These are phyloP conservation scores for Steromphala cineraria DNA, from an alignment of 2,888 invertebrate species.

Conservation along the genomic window DNA sequence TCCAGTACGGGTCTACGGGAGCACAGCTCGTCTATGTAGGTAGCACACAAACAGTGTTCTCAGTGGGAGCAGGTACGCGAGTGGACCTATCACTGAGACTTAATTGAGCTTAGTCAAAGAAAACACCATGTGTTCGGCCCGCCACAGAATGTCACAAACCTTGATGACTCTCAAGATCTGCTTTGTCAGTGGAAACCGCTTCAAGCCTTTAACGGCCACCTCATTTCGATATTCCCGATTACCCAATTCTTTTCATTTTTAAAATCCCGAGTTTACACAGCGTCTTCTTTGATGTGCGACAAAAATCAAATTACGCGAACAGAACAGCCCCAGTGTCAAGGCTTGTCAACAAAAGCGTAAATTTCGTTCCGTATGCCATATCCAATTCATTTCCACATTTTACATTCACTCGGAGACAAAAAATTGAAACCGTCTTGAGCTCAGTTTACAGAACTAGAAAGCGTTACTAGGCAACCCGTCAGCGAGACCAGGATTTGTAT, in stretches of 20 bases:
- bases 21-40: no score
- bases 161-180: no score
- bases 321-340: neutral
- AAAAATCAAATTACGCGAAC: neutral
- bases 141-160: no score
- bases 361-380: neutral
- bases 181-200: neutral
- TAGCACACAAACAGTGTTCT: no score
- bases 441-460: conserved; percentile 11
- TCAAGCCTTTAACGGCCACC: neutral
- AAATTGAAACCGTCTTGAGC: neutral
- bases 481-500: conserved; percentile 12
- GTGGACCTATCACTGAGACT: no score
- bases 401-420: neutral
- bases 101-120: no score
- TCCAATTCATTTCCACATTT: conserved; percentile 17
- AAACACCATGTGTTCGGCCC: no score
- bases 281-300: neutral
- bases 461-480: conserved; percentile 2
- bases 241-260: no score
- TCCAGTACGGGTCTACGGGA: no score
- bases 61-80: no score
- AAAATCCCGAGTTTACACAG: no score
- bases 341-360: conserved; percentile 2
- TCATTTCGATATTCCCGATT: neutral